phyloP scores from a whole-genome alignment of 2,888 invertebrate genomes.

The Dicyrtomina minuta region DNA sequence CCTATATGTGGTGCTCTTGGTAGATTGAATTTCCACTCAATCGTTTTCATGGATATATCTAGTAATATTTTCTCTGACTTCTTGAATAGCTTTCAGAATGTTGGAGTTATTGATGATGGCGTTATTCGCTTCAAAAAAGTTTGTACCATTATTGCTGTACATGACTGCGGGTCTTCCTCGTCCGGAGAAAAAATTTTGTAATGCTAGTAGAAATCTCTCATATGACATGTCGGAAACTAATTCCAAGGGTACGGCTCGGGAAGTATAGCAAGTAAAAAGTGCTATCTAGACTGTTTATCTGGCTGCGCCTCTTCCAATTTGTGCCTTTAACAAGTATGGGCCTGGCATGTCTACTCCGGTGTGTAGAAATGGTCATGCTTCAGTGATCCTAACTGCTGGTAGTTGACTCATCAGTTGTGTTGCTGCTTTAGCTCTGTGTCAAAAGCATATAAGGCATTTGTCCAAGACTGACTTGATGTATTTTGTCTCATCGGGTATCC shows the following conservation, averaged over 20 bases:
- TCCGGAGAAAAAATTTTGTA: constrained; percentile 36
- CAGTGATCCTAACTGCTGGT: too few species aligned
- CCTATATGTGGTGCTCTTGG: constrained; percentile 42
- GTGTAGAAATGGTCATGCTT: too few species aligned
- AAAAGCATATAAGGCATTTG: too few species aligned
- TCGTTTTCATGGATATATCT: constrained; percentile 29
- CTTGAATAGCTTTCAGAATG: background rate
- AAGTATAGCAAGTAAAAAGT: constrained; percentile 38
- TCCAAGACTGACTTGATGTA: too few species aligned
- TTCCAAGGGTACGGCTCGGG: constrained; percentile 38
- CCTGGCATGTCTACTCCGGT: background rate
- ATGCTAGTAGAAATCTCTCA: constrained; percentile 38
- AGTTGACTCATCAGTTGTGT: too few species aligned
- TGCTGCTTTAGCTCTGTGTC: too few species aligned
- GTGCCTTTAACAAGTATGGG: background rate
- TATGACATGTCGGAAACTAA: constrained; percentile 30
- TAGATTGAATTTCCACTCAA: constrained; percentile 49
- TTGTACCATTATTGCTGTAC: constrained; percentile 42
- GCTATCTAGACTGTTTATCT: constrained; percentile 26
- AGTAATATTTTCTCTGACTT: background rate
- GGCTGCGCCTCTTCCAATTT: background rate
- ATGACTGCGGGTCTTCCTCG: constrained; percentile 36
- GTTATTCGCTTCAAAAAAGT: constrained; percentile 38
- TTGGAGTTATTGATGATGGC: constrained; percentile 8
- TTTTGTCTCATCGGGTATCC: too few species aligned